Evolutionary conservation across 2,797 vertebrate genomes (phyloP).

Genomic region (Enteromius fasciolatus): DNA sequence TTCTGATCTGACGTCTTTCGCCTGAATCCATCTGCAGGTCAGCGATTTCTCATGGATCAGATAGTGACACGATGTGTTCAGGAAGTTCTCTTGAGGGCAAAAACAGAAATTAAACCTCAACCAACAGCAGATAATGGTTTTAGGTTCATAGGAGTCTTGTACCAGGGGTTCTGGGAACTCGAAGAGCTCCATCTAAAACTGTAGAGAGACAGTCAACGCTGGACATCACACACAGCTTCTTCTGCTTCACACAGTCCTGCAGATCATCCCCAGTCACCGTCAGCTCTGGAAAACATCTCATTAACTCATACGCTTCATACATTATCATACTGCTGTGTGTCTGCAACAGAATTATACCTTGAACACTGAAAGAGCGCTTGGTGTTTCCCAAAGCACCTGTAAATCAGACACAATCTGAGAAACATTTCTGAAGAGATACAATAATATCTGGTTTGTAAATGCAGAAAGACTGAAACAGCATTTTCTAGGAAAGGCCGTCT

Average conservation of each 20-base stretch:
- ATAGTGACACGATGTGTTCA: slow-evolving; percentile 54
- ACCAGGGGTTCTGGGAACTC: background rate
- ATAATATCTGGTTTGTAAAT: background rate
- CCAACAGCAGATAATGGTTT: background rate
- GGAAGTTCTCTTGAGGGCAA: slow-evolving; percentile 50
- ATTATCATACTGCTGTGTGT: background rate
- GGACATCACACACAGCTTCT: slow-evolving; percentile 45
- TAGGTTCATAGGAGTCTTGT: background rate
- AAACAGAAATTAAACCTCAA: background rate
- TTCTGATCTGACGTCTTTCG: background rate
- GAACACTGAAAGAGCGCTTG: background rate
- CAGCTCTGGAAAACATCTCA: slow-evolving; percentile 48
- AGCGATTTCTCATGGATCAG: slow-evolving; percentile 8
- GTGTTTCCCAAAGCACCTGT: slow-evolving; percentile 23
- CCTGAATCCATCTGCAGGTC: slow-evolving; percentile 56
- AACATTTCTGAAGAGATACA: background rate
- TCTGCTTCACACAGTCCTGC: slow-evolving; percentile 18
- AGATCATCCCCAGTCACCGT: slow-evolving; percentile 41
- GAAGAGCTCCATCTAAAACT: background rate
- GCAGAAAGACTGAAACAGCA: background rate
- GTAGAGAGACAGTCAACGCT: slow-evolving; percentile 4
- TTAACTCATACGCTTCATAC: background rate
- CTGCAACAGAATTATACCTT: background rate
- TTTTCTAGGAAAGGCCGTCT: background rate
- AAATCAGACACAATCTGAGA: background rate